Percentiles rank a stretch among this genome's conserved stretches.
phyloP scores from a whole-genome alignment of 2,113 vertebrate species.

The Esox niger region DNA sequence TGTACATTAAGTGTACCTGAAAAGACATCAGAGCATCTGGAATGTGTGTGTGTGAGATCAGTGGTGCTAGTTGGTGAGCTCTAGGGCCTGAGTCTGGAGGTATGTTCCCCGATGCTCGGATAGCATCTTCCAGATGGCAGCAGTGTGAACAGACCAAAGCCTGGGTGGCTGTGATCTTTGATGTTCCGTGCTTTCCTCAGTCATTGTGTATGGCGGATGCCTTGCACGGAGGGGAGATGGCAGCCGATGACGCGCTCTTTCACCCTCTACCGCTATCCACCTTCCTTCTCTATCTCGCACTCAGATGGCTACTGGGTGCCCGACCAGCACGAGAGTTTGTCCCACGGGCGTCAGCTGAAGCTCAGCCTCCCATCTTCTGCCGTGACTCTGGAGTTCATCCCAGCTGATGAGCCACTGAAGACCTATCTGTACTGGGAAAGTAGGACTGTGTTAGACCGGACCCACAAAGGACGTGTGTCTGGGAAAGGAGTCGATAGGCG shows the following conservation, averaged over 20 bases:
- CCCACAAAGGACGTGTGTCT: constrained; percentile 30
- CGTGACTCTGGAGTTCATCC: constrained; percentile 42
- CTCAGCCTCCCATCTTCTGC: constrained; percentile 45
- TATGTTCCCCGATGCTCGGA: too few relatives aligned
- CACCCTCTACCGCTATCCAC: neutral
- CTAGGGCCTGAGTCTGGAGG: too few relatives aligned
- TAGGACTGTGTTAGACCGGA: neutral
- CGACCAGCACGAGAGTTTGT: constrained; percentile 35
- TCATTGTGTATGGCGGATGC: too few relatives aligned
- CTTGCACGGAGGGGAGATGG: too few relatives aligned
- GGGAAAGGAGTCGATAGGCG: constrained; percentile 33
- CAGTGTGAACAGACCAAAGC: too few relatives aligned
- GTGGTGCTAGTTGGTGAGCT: too few relatives aligned
- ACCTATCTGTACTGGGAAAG: constrained; percentile 17
- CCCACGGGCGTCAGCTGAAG: constrained; percentile 50
- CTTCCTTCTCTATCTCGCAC: neutral
- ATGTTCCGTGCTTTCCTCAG: too few relatives aligned
- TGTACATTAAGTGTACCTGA: too few relatives aligned
- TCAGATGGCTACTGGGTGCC: constrained; percentile 34
- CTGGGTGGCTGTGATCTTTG: too few relatives aligned
- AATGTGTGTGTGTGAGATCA: too few relatives aligned
- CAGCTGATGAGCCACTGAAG: neutral
- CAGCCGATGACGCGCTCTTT: neutral
- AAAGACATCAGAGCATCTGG: too few relatives aligned
- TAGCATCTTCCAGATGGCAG: too few relatives aligned